Evolutionary conservation across 2,797 vertebrate species (phyloP).

Genomic region (Clarias platycephalus): DNA sequence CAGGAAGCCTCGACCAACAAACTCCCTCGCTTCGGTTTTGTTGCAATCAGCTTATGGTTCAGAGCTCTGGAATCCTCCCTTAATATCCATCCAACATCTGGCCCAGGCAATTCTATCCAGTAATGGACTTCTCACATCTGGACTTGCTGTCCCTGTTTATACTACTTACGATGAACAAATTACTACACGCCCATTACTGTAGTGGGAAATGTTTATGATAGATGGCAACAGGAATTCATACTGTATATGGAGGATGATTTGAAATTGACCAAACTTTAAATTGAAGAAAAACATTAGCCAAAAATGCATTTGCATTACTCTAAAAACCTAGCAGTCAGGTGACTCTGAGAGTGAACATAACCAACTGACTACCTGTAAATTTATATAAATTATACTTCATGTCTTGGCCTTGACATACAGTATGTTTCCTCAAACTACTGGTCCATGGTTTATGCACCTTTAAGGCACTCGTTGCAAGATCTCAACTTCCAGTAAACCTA

Average conservation of each 20-base stretch:
- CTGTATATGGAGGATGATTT: neutral
- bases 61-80: neutral
- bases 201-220: neutral
- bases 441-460: neutral
- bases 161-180: neutral
- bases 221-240: neutral
- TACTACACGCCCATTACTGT: neutral
- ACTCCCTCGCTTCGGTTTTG: neutral
- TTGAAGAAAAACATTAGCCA: neutral
- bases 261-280: neutral
- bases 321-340: neutral
- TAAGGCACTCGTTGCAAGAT: neutral
- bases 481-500: neutral
- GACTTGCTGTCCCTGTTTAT: neutral
- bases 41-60: neutral
- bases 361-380: neutral
- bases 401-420: neutral
- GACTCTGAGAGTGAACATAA: neutral
- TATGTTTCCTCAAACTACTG: neutral
- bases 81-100: conserved; percentile 6
- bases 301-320: neutral
- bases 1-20: neutral
- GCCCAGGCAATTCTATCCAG: neutral
- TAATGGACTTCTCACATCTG: neutral
- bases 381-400: neutral